These are phyloP conservation scores for Cardiocondyla obscurior DNA, from an alignment of 1,140 invertebrate species.

Conservation along the genomic window DNA sequence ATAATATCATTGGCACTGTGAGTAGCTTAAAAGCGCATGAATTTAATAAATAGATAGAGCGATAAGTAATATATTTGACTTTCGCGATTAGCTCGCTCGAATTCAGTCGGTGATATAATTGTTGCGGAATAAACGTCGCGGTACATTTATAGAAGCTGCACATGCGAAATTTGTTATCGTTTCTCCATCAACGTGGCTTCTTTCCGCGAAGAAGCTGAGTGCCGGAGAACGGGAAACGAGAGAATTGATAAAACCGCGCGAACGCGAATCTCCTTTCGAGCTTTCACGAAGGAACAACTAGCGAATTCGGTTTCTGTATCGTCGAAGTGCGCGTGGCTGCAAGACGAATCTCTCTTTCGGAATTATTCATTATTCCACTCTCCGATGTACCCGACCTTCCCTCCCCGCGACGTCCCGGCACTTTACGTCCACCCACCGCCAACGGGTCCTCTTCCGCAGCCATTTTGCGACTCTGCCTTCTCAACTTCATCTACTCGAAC, in stretches of 20 bases:
- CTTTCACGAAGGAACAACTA: slow-evolving; percentile 23
- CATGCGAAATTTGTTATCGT: neutral
- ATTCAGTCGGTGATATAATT: no score
- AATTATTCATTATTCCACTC: slow-evolving; percentile 80
- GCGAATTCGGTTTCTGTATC: slow-evolving; percentile 65
- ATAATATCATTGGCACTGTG: neutral
- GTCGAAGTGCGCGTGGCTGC: slow-evolving; percentile 48
- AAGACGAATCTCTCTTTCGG: slow-evolving; percentile 76
- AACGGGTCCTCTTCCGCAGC: slow-evolving; percentile 49
- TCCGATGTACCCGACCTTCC: slow-evolving; percentile 27
- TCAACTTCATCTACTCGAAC: slow-evolving; percentile 65
- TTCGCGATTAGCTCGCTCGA: no score
- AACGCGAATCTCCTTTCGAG: slow-evolving; percentile 56
- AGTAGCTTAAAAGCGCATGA: neutral
- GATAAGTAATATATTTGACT: neutral
- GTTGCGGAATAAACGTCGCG: neutral
- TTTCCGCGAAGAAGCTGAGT: no score
- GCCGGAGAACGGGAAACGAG: neutral
- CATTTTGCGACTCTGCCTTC: slow-evolving; percentile 74
- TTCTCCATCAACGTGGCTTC: no score
- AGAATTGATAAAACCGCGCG: slow-evolving; percentile 27
- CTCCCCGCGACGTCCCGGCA: neutral
- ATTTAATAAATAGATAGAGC: slow-evolving; percentile 4
- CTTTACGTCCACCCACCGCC: slow-evolving; percentile 64
- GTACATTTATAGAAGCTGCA: neutral